phyloP scores from a whole-genome alignment of 30 jellyfish, hydroid and myxozoan genomes.

The Clytia hemisphaerica region DNA sequence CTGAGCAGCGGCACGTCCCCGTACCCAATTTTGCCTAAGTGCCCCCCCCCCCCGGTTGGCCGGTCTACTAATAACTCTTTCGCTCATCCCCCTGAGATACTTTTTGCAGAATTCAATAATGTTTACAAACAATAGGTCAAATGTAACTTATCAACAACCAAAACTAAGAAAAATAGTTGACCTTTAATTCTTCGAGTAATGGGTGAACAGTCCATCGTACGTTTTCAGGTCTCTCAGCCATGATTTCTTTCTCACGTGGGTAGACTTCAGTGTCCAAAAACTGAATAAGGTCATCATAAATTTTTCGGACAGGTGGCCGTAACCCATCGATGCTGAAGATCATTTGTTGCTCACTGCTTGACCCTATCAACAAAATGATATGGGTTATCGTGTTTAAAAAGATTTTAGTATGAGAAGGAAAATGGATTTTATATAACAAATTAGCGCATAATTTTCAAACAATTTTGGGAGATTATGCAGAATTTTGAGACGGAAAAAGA shows the following conservation, averaged over 20 bases:
- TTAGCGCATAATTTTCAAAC: neutral
- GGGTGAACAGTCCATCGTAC: slow-evolving; percentile 74
- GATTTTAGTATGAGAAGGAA: too few species aligned
- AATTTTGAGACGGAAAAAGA: neutral
- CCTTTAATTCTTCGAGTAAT: slow-evolving; percentile 68
- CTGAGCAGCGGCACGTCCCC: too few species aligned
- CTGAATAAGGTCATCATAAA: slow-evolving; percentile 37
- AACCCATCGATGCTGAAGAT: slow-evolving; percentile 51
- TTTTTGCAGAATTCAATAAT: too few species aligned
- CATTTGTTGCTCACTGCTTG: neutral
- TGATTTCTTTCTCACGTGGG: slow-evolving; percentile 70
- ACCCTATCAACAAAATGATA: too few species aligned
- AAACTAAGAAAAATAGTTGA: neutral
- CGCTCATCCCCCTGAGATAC: too few species aligned
- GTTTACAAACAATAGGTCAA: too few species aligned
- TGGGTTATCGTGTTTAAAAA: neutral
- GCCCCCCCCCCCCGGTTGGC: too few species aligned
- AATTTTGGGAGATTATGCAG: neutral
- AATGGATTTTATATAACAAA: neutral
- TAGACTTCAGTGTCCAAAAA: slow-evolving; percentile 68
- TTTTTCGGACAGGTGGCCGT: slow-evolving; percentile 65
- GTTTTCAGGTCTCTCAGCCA: slow-evolving; percentile 37
- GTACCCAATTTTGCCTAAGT: too few species aligned
- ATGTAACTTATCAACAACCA: neutral
- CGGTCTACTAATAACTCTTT: too few species aligned